Conservation (phyloP, 2,888 invertebrate genomes). For the Pseudococcus jackbeardsleyi region DNA sequence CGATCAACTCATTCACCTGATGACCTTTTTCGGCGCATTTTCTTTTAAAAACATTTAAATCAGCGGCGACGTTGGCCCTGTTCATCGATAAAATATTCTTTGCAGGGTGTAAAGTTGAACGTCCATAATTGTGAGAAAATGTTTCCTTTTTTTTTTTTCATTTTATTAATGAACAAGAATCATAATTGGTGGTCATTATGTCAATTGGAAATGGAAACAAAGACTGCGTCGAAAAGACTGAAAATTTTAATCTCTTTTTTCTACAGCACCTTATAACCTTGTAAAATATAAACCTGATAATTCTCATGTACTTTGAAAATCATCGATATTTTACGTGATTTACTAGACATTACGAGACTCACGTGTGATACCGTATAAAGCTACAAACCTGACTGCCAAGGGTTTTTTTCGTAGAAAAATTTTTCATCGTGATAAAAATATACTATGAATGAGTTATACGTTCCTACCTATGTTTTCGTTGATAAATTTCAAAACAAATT, state of each 20-base stretch:
- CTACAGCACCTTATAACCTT: neutral
- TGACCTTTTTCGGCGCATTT: neutral
- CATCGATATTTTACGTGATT: conserved; percentile 37
- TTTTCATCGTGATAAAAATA: neutral
- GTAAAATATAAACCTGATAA: neutral
- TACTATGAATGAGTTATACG: neutral
- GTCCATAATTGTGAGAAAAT: neutral
- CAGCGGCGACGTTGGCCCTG: neutral
- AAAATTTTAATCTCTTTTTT: conserved; percentile 1
- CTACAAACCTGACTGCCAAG: neutral
- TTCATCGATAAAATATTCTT: conserved; percentile 13
- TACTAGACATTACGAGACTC: neutral
- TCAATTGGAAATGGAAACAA: neutral
- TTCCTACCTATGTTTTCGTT: neutral
- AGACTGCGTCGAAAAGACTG: neutral
- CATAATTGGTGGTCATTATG: neutral
- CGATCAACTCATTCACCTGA: neutral
- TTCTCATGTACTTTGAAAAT: conserved; percentile 16
- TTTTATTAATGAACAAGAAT: neutral
- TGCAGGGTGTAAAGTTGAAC: neutral
- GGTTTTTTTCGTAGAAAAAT: neutral
- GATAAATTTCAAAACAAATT: neutral
- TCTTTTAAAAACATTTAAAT: neutral
- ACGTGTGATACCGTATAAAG: neutral
- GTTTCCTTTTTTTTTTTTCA: neutral